Base-by-base conservation (phyloP, 2,888 invertebrate species). In the Sesia apiformis region DNA sequence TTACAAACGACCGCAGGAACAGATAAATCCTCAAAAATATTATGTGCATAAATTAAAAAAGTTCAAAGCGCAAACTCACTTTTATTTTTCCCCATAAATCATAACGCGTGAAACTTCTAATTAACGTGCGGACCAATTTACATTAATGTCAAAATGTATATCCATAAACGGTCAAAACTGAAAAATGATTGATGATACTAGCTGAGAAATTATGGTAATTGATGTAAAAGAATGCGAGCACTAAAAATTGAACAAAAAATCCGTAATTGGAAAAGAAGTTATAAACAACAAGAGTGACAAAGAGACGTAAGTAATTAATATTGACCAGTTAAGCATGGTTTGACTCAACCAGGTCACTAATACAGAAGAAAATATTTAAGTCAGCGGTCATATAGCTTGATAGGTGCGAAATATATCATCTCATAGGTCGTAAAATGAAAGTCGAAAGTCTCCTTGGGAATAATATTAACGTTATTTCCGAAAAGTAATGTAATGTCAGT, bases 131-230 rank as follows among this genome's bases (percentile, higher is more conserved):
- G 67, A 69, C 76, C 76, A 79, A 79, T 83, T 76, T 78, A 74
- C 65, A 79, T 78, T 79, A 75, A 76, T 71, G 74, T 75, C 75
- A 67, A 75, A 71, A 72, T 23, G n/a, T 46, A 46, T 46, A 23
- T 23, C 46, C 46, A 46, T 46, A 46, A 46, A 46, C 46, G 23
- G 46, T 23, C 46, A 46, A 46, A 46, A 8, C n/a, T 65, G 70
- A 72, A 74, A 74, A 56, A 57, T 84, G 84, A 86, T 85, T 84
- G 74, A 85, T 84, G 73, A 60, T 56, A 59, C 64, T 74, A 76
- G 69, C 69, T 65, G 59, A 68, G 78, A 78, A 78, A 60, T 46
- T 46, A 46, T 46, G n/a, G 23, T 46, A 46, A 46, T 46, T 46
- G 23, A 46, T 7, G 46, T n/a, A 46, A 4, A 23, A 23, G 46